A percentile compares a stretch with the other conserved stretches of the same genome.
Evolutionary conservation across 2,888 invertebrate genomes (phyloP).

Genomic region (Adelphocoris suturalis): DNA sequence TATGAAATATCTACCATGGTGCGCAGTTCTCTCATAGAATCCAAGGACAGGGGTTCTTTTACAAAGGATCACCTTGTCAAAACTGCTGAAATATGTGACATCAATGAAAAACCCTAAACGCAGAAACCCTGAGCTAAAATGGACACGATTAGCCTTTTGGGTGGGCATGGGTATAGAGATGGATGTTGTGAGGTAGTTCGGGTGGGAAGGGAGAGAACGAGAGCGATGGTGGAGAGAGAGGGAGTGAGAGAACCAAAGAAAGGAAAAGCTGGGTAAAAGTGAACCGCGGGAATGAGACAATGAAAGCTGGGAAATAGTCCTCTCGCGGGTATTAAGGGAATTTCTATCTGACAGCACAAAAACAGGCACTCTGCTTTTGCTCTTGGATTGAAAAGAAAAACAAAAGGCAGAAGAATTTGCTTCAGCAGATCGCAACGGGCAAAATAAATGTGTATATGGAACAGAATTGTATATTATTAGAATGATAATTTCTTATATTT

Average conservation of each 20-base stretch:
- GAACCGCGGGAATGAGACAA: conserved; percentile 1
- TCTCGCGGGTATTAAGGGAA: background rate
- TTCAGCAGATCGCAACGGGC: background rate
- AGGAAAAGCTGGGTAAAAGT: background rate
- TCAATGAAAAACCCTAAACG: too few species aligned
- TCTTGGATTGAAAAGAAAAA: background rate
- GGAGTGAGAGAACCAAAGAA: background rate
- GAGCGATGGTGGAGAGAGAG: background rate
- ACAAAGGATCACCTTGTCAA: too few species aligned
- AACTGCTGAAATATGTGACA: too few species aligned
- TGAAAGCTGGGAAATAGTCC: background rate
- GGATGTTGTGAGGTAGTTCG: too few species aligned
- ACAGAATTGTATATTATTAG: background rate
- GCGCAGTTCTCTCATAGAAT: too few species aligned
- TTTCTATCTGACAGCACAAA: background rate
- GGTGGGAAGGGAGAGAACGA: background rate
- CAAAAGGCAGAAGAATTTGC: background rate
- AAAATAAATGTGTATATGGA: background rate
- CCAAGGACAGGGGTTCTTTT: too few species aligned
- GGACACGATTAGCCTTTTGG: too few species aligned
- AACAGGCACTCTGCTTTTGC: conserved; percentile 9
- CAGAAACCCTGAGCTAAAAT: too few species aligned
- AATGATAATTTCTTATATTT: background rate
- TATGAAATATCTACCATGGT: too few species aligned
- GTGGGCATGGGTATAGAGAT: too few species aligned